Conservation (phyloP, 2,888 invertebrate species). For the Drosophila affinis region DNA sequence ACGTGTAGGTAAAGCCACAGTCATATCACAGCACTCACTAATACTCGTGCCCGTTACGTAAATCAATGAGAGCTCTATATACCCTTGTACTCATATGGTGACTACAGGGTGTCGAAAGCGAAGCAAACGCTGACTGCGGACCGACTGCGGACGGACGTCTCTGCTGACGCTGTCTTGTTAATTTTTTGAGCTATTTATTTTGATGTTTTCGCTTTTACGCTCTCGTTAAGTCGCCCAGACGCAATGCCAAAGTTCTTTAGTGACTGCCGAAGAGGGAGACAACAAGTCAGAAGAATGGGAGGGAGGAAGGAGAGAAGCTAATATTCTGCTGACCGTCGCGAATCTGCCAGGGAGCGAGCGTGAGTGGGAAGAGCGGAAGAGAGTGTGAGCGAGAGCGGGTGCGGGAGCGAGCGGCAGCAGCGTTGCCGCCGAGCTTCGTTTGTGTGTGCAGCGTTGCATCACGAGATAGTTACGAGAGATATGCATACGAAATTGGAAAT, state of each 20-base stretch:
- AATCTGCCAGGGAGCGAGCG: constrained; percentile 8
- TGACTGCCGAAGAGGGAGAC: constrained; percentile 33
- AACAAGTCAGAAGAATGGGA: constrained; percentile 18
- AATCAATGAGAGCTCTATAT: background rate
- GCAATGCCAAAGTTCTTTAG: constrained; percentile 63
- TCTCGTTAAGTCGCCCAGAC: constrained; percentile 75
- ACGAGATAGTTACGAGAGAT: constrained; percentile 74
- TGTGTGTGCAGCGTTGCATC: constrained; percentile 75
- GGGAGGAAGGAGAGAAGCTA: constrained; percentile 5
- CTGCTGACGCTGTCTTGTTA: constrained; percentile 72
- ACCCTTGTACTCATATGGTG: background rate
- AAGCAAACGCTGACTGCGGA: constrained; percentile 51
- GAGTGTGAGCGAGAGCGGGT: background rate
- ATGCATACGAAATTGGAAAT: constrained; percentile 78
- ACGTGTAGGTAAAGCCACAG: background rate
- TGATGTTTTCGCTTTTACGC: constrained; percentile 81
- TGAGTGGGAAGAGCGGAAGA: background rate
- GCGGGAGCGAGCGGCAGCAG: constrained; percentile 9
- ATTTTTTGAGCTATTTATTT: constrained; percentile 80
- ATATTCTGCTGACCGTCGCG: constrained; percentile 50
- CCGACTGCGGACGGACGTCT: constrained; percentile 21
- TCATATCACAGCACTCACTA: background rate
- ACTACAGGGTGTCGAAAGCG: constrained; percentile 25
- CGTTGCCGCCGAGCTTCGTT: constrained; percentile 10
- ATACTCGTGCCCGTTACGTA: background rate